Evolutionary conservation across 1,140 invertebrate genomes (phyloP).

Genomic region (Lordiphosa clarofinis): DNA sequence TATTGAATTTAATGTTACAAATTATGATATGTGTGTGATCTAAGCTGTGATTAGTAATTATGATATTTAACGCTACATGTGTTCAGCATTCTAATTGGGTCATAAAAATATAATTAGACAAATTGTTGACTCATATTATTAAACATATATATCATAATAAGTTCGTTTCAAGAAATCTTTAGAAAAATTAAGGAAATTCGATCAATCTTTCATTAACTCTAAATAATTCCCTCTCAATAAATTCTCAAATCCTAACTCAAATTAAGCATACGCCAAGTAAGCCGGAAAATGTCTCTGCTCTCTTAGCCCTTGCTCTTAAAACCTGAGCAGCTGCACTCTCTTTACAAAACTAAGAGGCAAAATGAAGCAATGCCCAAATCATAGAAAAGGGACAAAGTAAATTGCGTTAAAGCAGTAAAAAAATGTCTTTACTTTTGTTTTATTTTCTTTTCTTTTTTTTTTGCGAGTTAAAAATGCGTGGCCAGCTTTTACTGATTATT

Average conservation of each 20-base stretch:
- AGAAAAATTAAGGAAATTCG: too few relatives aligned
- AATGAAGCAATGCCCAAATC: not conserved
- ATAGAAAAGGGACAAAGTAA: slow-evolving; percentile 1
- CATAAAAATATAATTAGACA: too few relatives aligned
- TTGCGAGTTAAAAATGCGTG: slow-evolving; percentile 20
- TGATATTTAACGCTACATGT: too few relatives aligned
- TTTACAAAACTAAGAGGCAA: not conserved
- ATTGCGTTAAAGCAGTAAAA: slow-evolving; percentile 5
- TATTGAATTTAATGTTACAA: too few relatives aligned
- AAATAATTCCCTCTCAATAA: not conserved
- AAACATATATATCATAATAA: too few relatives aligned
- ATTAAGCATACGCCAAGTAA: slow-evolving; percentile 54
- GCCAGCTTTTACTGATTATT: slow-evolving; percentile 46
- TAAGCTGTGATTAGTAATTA: too few relatives aligned
- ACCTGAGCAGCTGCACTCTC: slow-evolving; percentile 1
- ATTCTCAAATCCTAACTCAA: not conserved
- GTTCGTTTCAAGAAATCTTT: too few relatives aligned
- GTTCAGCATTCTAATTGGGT: too few relatives aligned
- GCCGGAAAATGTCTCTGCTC: slow-evolving; percentile 7
- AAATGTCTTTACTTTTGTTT: too few relatives aligned
- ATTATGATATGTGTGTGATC: too few relatives aligned
- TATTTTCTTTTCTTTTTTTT: slow-evolving; percentile 8
- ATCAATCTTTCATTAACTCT: too few relatives aligned
- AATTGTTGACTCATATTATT: too few relatives aligned
- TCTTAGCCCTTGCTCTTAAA: slow-evolving; percentile 30